Evolutionary conservation across 2,888 invertebrate genomes (phyloP).

Genomic region (Agrochola lota): DNA sequence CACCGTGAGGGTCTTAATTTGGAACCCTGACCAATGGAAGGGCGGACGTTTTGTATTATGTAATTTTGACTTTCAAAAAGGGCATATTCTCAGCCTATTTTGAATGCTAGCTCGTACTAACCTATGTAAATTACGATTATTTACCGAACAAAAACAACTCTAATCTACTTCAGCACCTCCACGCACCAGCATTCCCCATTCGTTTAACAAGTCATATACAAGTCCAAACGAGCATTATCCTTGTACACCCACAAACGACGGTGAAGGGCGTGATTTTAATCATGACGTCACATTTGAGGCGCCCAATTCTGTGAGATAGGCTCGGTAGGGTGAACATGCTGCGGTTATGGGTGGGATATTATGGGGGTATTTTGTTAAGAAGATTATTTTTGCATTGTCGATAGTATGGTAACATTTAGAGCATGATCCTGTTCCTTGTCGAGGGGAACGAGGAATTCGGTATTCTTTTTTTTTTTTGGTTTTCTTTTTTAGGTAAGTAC

Average conservation of each 20-base stretch:
- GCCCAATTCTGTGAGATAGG: constrained; percentile 60
- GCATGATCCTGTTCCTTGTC: not conserved
- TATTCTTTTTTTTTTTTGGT: no score
- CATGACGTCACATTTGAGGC: constrained; percentile 65
- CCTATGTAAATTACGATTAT: not conserved
- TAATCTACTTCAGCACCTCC: constrained; percentile 9
- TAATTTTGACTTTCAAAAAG: not conserved
- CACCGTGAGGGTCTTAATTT: not conserved
- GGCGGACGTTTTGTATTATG: not conserved
- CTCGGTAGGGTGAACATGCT: constrained; percentile 44
- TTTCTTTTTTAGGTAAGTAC: not conserved
- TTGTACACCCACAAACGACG: constrained; percentile 56
- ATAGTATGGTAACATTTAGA: not conserved
- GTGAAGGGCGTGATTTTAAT: constrained; percentile 67
- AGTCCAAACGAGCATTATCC: constrained; percentile 46
- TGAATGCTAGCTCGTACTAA: not conserved
- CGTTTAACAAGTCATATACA: constrained; percentile 59
- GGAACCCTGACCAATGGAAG: not conserved
- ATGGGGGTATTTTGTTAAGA: not conserved
- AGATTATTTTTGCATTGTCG: not conserved
- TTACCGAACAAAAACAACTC: not conserved
- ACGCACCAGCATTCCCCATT: constrained; percentile 36
- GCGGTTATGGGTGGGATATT: not conserved
- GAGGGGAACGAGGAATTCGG: not conserved
- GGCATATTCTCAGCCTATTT: not conserved